Evolutionary conservation across 2,888 invertebrate genomes (phyloP).

Genomic region (Pseudococcus jackbeardsleyi): DNA sequence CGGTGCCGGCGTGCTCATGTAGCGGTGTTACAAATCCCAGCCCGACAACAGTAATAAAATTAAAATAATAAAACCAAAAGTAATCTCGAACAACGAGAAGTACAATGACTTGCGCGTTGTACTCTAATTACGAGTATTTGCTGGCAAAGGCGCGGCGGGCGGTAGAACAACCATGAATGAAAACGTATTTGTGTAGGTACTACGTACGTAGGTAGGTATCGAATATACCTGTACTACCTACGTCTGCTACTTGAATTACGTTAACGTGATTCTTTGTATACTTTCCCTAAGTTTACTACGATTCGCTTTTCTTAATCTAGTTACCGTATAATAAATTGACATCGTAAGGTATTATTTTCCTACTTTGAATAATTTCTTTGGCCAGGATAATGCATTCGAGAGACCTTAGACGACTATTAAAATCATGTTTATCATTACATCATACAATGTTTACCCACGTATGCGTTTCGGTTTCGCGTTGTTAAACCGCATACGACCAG

Average conservation of each 20-base stretch:
- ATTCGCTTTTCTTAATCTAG: background rate
- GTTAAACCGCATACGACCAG: background rate
- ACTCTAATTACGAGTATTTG: background rate
- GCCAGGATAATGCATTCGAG: background rate
- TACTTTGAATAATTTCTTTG: background rate
- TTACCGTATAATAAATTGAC: background rate
- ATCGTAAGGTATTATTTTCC: background rate
- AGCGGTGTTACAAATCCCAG: background rate
- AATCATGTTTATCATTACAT: background rate
- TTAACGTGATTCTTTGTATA: background rate
- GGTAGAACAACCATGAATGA: background rate
- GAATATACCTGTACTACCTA: background rate
- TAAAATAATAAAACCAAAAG: background rate
- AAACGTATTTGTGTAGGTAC: background rate
- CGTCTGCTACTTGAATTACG: background rate
- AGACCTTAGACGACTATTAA: background rate
- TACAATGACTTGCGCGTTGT: background rate
- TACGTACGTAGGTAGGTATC: background rate
- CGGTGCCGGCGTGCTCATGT: background rate
- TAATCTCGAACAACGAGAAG: background rate
- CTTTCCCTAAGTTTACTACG: background rate
- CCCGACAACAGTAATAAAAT: background rate
- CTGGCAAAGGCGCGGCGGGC: background rate
- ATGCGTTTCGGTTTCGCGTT: background rate
- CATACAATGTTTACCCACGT: constrained; percentile 17